phyloP scores from a whole-genome alignment of 2,113 vertebrate genomes.

The Megaceryle maxima region DNA sequence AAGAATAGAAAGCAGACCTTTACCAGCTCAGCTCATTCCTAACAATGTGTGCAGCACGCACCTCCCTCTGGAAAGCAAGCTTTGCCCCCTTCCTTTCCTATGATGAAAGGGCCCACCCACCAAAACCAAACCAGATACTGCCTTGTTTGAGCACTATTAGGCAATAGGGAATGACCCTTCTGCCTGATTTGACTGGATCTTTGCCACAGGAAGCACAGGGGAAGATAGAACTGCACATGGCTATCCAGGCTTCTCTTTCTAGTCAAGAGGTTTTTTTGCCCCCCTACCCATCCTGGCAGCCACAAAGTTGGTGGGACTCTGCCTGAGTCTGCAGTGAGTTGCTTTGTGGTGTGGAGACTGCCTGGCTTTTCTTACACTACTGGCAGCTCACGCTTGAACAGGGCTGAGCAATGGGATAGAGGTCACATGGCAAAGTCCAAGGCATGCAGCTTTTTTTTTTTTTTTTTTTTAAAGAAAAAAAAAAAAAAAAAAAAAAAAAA shows the following conservation, averaged over 20 bases:
- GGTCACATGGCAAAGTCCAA: background rate
- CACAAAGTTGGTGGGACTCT: background rate
- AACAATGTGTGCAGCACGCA: background rate
- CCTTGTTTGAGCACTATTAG: background rate
- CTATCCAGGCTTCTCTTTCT: background rate
- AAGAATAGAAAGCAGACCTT: background rate
- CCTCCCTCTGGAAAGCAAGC: background rate
- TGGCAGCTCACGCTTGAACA: background rate
- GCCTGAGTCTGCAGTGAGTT: too few species aligned
- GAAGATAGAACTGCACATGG: background rate
- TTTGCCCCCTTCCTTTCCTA: background rate
- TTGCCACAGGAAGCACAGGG: background rate
- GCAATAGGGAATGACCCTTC: background rate
- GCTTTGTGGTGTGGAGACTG: background rate
- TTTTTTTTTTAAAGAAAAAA: too few species aligned
- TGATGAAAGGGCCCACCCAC: background rate
- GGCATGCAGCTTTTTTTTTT: background rate
- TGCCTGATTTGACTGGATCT: background rate
- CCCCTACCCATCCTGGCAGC: accelerated
- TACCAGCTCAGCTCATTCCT: background rate
- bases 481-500: too few species aligned
- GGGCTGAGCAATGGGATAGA: background rate
- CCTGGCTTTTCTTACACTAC: background rate
- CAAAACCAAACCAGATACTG: background rate
- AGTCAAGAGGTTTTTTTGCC: background rate